Evolutionary conservation across 2,797 vertebrate genomes (phyloP), one percentile per base, ranked within the genome.

Genomic region (Calcarius lapponicus): DNA sequence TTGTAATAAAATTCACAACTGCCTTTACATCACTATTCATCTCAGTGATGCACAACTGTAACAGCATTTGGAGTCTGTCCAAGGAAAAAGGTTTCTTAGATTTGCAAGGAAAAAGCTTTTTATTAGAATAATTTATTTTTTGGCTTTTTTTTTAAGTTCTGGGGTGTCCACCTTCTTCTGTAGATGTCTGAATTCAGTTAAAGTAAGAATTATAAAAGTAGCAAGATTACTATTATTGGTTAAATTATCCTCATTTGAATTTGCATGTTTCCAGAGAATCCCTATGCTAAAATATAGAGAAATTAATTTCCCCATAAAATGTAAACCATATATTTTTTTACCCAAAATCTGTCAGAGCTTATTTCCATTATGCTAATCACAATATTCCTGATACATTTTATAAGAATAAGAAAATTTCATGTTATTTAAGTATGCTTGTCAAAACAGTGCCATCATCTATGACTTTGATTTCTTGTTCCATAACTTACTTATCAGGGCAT

Each of bases 51-150:
- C 80, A 83, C 94, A 94, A 58, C 81, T 93, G 92, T 70, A 80
- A 92, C 76, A 87, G 87, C 58, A 69, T 91, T 94, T 97, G 93
- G 96, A 96, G 51, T 31, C 57, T 67, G 54, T 80, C 85, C 96
- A 97, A 93, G 72, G 47, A 43, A 78, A 75, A 61, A 81, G 2
- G 11, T 64, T 80, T 54, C 67, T 86, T 78, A 38, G 34, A 32
- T 78, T 93, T 45, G 40, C 53, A 78, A 34, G 47, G 42, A 13
- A 72, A 89, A 95, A 69, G 10, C 2, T 22, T 84, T 88, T 74
- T 67, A 11, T 70, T 61, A 42, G 48, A 78, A 50, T 43, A 31
- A 24, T 25, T 43, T 19, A 0, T 6, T 36, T 45, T 7, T 48
- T 40, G 7, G 5, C 4, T 3, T 16, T 40, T 48, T 53, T 62